Base-by-base conservation (phyloP, 2,888 invertebrate species). In the Tryphoninae sp. region DNA sequence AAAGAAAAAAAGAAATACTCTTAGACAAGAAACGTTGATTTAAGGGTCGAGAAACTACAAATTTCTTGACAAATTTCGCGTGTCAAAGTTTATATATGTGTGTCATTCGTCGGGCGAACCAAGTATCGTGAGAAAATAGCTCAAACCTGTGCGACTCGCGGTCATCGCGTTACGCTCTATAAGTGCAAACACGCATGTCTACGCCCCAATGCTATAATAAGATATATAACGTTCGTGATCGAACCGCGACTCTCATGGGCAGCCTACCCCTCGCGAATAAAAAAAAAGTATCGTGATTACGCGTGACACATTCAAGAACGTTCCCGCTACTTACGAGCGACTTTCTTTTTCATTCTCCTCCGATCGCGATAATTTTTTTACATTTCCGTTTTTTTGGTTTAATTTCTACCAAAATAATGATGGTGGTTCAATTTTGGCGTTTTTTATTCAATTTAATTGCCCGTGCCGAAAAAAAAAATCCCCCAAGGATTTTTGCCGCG, bases 141-240 rank as follows among this genome's bases (percentile, higher is more conserved):
- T 69, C 55, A 71, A 76, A 22, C 16, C 9, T 51, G 69, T 62
- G 22, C 62, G 33, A 33, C 16, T 69, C 74, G 72, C 72, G 71
- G 59, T 59, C 67, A 42, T 71, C 23, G 59, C 75, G 75, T 80
- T 80, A 76, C 72, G 76, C 72, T 80, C 80, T 76, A 72, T 61
- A 80, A 80, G 80, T 76, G 80, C 71, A 67, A 80, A 61, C 67
- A 53, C 59, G 19, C 42, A 67, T 76, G 53, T 51, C 13, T 33
- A 67, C 71, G 75, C 23, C 64, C 22, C 59, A 22, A 6, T 13
- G 61, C 13, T 40, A 33, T 33, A 33, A 33, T 33, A 33, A 33
- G 33, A 33, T 33, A 33, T 33, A 33, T 33, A 33, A 40, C 23
- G 69, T 55, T 77, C 69, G 64, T 71, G 69, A 64, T 69, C 42